Percentiles rank a stretch among this genome's conserved stretches.
Evolutionary conservation across 2,888 invertebrate species (phyloP).

Genomic region (Litoditis marina): DNA sequence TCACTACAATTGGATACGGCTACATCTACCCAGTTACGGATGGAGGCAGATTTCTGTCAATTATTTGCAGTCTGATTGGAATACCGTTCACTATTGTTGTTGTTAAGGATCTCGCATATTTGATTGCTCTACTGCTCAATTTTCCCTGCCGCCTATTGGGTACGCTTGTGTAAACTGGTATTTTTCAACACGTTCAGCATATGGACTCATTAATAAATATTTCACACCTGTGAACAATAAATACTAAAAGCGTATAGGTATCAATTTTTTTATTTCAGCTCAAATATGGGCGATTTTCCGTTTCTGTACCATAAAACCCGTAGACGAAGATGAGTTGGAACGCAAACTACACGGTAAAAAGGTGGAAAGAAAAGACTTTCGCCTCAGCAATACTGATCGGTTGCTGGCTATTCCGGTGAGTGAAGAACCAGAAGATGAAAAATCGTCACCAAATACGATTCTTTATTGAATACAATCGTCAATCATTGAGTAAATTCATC

Average conservation of each 20-base stretch:
- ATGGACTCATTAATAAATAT: no score
- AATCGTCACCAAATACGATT: neutral
- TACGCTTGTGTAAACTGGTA: no score
- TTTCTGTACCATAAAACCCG: slow-evolving; percentile 45
- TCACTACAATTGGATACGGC: slow-evolving; percentile 59
- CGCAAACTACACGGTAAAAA: slow-evolving; percentile 12
- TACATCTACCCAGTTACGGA: slow-evolving; percentile 62
- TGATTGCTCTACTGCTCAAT: slow-evolving; percentile 37
- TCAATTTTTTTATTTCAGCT: no score
- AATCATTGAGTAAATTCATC: no score
- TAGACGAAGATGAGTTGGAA: slow-evolving; percentile 34
- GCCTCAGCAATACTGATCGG: slow-evolving; percentile 28
- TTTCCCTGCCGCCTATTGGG: slow-evolving; percentile 44
- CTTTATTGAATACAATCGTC: neutral
- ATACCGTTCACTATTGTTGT: slow-evolving; percentile 63
- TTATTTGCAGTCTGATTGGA: slow-evolving; percentile 62
- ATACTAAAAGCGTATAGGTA: no score
- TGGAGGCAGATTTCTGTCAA: slow-evolving; percentile 60
- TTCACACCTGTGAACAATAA: no score
- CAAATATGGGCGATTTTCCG: slow-evolving; percentile 48
- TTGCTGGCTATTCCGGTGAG: slow-evolving; percentile 41
- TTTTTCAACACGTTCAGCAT: no score
- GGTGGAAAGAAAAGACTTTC: slow-evolving; percentile 23
- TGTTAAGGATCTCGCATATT: slow-evolving; percentile 60
- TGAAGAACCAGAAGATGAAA: neutral